Base-by-base conservation (phyloP, 2,888 invertebrate species). In the Megamerina dolium region DNA sequence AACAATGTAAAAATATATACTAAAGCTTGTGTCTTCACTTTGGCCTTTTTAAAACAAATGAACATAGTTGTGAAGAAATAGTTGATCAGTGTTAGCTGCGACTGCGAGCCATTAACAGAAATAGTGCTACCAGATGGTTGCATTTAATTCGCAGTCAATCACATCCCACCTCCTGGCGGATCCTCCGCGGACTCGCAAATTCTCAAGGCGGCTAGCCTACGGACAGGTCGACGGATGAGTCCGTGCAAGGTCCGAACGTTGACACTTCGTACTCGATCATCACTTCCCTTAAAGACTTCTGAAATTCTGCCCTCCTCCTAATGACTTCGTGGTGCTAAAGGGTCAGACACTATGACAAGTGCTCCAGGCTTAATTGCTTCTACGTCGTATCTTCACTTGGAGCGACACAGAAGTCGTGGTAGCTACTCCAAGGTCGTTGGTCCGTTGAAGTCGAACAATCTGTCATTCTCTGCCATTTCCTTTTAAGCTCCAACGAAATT, bases 191-290 rank as follows among this genome's bases (percentile, higher is more conserved):
- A 40, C 37, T 46, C 45, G 32, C 36, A 41, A 18, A 51, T 17
- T 14, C 42, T 43, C 27, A 49, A 29, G 14, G 29, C 38, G 17
- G 49, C 51, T 8, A 49, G 16, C 14, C 23, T 46, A 1, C 27
- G 34, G 5, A 37, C 33, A 9, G 49, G 50, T 12, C 49, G 48
- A 14, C 41, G 47, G 13, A 52, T 17, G 8, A 38, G 21, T 17
- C 45, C 49, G 16, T 37, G 8, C 5, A 16, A 18, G 5, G 50
- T 46, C 9, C 30, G 40, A 2, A 48, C 43, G 4, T 49, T 39
- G 3, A 49, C 48, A 3, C 29, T 32, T 2, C 49, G 47, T 9
- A 45, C 43, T 16, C 48, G 46, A 2, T 43, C 47, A 35, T 50
- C 46, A 3, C 29, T 14, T 5, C 39, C 40, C 6, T n/a, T 4